Base-by-base conservation (phyloP, 1,140 invertebrate species). In the Popillia japonica region DNA sequence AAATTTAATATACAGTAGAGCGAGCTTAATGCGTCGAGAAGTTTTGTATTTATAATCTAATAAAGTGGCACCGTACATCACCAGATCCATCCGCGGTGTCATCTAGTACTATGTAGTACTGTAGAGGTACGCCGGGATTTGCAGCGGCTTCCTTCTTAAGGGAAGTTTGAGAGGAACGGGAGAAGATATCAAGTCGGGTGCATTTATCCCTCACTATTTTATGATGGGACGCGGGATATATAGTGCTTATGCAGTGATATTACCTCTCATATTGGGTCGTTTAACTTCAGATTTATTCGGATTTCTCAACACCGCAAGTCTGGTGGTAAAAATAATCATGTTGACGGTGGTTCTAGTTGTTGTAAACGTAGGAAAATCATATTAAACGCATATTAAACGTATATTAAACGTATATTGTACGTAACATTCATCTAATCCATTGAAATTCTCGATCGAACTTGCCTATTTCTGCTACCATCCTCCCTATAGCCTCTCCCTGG, bases 21-120 rank as follows among this genome's bases (percentile, higher is more conserved):
- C 6, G 61, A 20, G 61, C 61, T 74, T 74, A 76, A 76, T 34
- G 42, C 42, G 22, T 40, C 75, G 17, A 6, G 75, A 40, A 82
- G 81, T 79, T 83, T 83, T 83, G 81, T 82, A 82, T 83, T 83
- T 83, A 82, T 81, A 83, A 83, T 83, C 82, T 83, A 83, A 83
- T 83, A 83, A 83, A 83, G 83, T 81, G 80, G 79, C 59, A 27
- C 61, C 79, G 79, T 83, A 82, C 79, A 83, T 83, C 83, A 83
- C 79, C 77, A 76, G 77, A 77, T 75, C 78, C 78, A 72, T 77
- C 75, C 64, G 17, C 55, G 74, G 79, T 78, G 80, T 78, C 80
- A 81, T 81, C 40, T 75, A 76, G 74, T 77, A 77, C 78, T 78
- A n/a, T n/a, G n/a, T n/a, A n/a, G n/a, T n/a, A 81, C 80, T 83